These are phyloP conservation scores for Epizoanthus scotinus DNA, from an alignment of 92 coral and sea anemone genomes.

Conservation along the genomic window DNA sequence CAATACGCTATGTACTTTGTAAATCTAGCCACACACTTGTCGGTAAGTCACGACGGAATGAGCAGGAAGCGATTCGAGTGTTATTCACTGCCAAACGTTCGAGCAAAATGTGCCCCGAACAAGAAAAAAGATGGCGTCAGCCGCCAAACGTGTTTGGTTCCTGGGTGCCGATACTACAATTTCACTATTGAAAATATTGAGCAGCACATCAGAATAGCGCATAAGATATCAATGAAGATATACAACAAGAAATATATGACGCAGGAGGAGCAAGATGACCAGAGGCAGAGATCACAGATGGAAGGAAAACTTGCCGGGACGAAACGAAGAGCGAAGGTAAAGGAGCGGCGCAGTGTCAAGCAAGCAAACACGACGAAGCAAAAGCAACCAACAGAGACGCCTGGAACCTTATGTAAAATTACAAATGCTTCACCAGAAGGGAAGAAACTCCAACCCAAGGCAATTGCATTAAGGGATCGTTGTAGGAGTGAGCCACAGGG, in stretches of 20 bases:
- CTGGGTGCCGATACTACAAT: conserved; percentile 15
- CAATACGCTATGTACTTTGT: conserved; percentile 15
- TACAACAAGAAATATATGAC: conserved; percentile 17
- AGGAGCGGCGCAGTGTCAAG: background rate
- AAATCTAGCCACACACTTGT: background rate
- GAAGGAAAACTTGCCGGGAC: background rate
- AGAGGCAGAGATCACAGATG: background rate
- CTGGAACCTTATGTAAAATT: background rate
- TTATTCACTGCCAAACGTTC: conserved; percentile 6
- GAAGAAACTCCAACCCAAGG: background rate
- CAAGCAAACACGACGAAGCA: no score
- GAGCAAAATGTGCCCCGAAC: conserved; percentile 13
- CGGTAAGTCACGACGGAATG: background rate
- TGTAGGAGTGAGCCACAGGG: background rate
- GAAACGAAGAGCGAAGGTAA: background rate
- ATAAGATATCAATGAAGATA: background rate
- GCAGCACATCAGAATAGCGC: conserved; percentile 7
- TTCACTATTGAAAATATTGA: conserved; percentile 1
- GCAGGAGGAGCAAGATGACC: background rate
- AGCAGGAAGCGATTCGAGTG: conserved; percentile 1
- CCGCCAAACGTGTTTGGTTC: background rate
- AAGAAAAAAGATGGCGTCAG: background rate
- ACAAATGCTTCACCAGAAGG: background rate
- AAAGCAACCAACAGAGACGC: background rate
- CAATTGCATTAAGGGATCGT: background rate